Percentiles rank a stretch among this genome's conserved stretches.
These are phyloP conservation scores for Dinomys branickii DNA, from an alignment of 2,113 vertebrate species.

Conservation along the genomic window DNA sequence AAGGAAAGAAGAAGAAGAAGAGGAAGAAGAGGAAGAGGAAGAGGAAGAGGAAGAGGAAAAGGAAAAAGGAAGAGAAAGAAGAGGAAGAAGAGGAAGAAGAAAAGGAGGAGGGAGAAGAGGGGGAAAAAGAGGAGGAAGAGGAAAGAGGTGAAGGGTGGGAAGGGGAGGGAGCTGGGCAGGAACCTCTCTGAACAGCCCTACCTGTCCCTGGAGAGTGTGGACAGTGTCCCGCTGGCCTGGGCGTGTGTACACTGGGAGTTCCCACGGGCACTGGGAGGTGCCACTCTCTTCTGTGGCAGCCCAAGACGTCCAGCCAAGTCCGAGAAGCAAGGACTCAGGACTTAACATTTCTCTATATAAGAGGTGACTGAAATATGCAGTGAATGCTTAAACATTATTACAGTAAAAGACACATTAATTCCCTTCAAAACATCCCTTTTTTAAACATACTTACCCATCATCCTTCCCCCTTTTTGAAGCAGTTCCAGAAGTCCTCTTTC, in stretches of 20 bases:
- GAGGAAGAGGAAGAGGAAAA: no score
- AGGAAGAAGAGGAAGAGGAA: neutral
- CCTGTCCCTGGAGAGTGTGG: accelerated
- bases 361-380: neutral
- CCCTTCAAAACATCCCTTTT: neutral
- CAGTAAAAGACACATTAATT: neutral
- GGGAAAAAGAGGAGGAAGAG: neutral
- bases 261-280: neutral
- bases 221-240: accelerated
- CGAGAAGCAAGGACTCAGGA: neutral
- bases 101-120: neutral
- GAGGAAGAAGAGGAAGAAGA: no score
- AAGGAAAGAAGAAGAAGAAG: neutral
- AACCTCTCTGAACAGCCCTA: neutral
- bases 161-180: neutral
- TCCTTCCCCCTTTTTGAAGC: neutral
- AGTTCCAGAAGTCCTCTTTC: neutral
- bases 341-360: accelerated
- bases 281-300: neutral
- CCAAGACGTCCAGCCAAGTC: neutral
- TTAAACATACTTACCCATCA: neutral
- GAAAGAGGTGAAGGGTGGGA: neutral
- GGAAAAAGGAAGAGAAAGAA: no score
- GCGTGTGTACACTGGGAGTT: accelerated
- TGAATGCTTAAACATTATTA: neutral